These are phyloP conservation scores for Cerastoderma edule DNA, from an alignment of 2,888 invertebrate species.

Conservation along the genomic window DNA sequence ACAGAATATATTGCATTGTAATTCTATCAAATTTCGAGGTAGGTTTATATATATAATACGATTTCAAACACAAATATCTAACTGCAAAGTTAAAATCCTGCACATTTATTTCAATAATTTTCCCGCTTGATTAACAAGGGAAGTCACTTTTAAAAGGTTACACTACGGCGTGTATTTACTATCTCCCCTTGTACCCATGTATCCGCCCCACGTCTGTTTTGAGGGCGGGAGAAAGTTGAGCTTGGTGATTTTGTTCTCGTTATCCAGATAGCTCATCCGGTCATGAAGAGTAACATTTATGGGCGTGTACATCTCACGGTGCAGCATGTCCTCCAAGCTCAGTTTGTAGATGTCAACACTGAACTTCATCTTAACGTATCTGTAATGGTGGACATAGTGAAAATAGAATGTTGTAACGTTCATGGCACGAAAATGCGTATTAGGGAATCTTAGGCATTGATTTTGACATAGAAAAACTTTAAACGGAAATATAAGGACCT, in stretches of 20 bases:
- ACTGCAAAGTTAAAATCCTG: too few relatives aligned
- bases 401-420: too few relatives aligned
- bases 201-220: conserved; percentile 64
- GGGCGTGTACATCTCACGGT: conserved; percentile 51
- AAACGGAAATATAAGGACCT: too few relatives aligned
- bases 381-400: too few relatives aligned
- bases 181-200: conserved; percentile 66
- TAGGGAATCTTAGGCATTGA: too few relatives aligned
- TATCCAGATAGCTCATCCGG: conserved; percentile 55
- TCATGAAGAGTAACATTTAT: conserved; percentile 65
- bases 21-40: not conserved
- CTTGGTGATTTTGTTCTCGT: conserved; percentile 58
- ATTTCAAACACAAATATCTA: not conserved
- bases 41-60: not conserved
- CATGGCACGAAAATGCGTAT: too few relatives aligned
- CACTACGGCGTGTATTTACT: conserved; percentile 36
- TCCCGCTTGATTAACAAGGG: too few relatives aligned
- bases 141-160: too few relatives aligned
- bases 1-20: too few relatives aligned
- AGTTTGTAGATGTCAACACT: conserved; percentile 67
- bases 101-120: too few relatives aligned
- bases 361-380: conserved; percentile 71
- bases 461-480: too few relatives aligned
- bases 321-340: conserved; percentile 60
- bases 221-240: conserved; percentile 58